Conservation (phyloP, 2,888 invertebrate genomes). For the Euplagia quadripunctaria region DNA sequence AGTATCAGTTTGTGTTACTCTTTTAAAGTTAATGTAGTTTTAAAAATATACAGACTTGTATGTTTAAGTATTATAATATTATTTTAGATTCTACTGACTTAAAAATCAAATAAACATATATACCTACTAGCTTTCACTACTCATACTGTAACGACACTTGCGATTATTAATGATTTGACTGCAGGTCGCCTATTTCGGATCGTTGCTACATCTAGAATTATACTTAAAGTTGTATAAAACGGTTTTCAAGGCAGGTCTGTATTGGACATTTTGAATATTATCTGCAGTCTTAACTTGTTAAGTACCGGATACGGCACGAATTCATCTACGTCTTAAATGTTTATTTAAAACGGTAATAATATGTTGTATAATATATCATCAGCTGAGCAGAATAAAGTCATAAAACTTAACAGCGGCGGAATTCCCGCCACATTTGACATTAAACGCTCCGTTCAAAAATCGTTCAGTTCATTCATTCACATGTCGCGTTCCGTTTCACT, state of each 20-base stretch:
- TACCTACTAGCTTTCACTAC: too few species aligned
- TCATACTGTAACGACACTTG: too few species aligned
- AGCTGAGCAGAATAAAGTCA: constrained; percentile 48
- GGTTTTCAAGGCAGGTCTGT: background rate
- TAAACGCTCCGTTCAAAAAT: constrained; percentile 80
- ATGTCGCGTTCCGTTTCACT: constrained; percentile 78
- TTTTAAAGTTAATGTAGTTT: background rate
- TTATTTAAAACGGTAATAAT: background rate
- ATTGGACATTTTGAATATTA: too few species aligned
- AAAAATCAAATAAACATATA: background rate
- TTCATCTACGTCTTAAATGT: background rate
- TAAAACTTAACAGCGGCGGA: constrained; percentile 57
- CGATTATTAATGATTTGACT: background rate
- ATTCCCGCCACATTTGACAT: constrained; percentile 79
- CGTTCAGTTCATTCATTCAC: constrained; percentile 67
- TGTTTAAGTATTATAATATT: too few species aligned
- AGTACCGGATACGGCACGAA: background rate
- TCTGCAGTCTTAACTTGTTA: background rate
- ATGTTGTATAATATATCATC: constrained; percentile 21
- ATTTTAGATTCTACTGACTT: too few species aligned
- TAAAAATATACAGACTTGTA: background rate
- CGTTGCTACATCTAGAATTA: background rate
- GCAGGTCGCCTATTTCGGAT: too few species aligned
- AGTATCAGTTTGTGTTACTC: background rate
- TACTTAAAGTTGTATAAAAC: background rate